Conservation (phyloP, 1,140 invertebrate genomes). For the Pogonus chalceus region DNA sequence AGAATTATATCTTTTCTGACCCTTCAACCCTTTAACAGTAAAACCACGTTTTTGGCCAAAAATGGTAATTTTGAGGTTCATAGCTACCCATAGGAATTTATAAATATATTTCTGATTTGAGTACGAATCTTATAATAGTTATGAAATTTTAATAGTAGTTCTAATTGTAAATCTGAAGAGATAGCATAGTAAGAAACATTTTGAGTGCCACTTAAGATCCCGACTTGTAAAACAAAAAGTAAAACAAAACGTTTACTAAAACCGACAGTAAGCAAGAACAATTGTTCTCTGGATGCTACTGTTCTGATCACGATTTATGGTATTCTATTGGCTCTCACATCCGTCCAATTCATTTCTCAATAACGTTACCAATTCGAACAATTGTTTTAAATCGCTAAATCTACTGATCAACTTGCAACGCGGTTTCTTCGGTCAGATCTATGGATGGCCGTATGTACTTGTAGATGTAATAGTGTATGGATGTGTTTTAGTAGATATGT, state of each 20-base stretch:
- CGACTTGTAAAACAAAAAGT: slow-evolving; percentile 16
- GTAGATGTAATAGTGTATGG: no score
- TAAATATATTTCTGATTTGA: no score
- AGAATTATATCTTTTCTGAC: no score
- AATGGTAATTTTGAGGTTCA: no score
- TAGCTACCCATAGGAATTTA: no score
- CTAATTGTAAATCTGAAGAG: neutral
- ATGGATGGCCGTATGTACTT: slow-evolving; percentile 25
- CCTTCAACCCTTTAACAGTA: no score
- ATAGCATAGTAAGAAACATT: neutral
- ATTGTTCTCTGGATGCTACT: slow-evolving; percentile 12
- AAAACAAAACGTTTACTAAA: slow-evolving; percentile 26
- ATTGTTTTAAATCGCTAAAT: slow-evolving; percentile 30
- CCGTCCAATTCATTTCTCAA: slow-evolving; percentile 1
- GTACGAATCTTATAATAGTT: no score
- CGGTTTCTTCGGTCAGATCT: slow-evolving; percentile 21
- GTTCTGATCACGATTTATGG: slow-evolving; percentile 11
- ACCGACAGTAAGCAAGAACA: slow-evolving; percentile 26
- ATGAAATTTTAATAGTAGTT: neutral
- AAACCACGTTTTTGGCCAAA: no score
- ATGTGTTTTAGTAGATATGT: no score
- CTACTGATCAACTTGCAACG: slow-evolving; percentile 18
- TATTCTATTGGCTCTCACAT: slow-evolving; percentile 6
- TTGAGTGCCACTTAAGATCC: slow-evolving; percentile 4
- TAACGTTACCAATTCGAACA: slow-evolving; percentile 17